phyloP scores from a whole-genome alignment of 1,140 invertebrate genomes.

The Dendrolimus kikuchii region DNA sequence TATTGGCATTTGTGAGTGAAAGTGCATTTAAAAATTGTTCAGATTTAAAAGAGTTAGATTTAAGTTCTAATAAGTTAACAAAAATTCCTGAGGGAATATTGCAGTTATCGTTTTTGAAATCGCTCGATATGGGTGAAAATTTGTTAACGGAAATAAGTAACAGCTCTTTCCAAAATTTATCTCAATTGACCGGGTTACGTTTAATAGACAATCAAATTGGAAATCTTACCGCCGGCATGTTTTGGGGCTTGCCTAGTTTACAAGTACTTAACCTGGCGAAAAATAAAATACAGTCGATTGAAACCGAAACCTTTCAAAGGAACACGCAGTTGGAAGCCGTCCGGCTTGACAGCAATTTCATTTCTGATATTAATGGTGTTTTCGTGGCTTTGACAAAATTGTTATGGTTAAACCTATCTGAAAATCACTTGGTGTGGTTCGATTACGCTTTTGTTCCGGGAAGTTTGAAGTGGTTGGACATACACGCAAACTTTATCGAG shows the following conservation, averaged over 20 bases:
- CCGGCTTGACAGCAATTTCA: conserved; percentile 83
- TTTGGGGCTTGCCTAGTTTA: conserved; percentile 80
- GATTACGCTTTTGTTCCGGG: conserved; percentile 86
- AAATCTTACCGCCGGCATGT: conserved; percentile 81
- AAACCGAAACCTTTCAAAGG: conserved; percentile 81
- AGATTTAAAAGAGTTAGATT: conserved; percentile 84
- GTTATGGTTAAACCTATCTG: conserved; percentile 88
- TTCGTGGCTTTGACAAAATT: conserved; percentile 83
- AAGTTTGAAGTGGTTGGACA: conserved; percentile 85
- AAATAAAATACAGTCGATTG: conserved; percentile 84
- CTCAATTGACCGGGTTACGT: conserved; percentile 83
- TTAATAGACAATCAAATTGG: conserved; percentile 87
- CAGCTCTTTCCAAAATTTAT: conserved; percentile 81
- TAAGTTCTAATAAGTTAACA: conserved; percentile 85
- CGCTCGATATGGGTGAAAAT: conserved; percentile 88
- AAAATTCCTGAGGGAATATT: conserved; percentile 82
- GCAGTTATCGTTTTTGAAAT: conserved; percentile 82
- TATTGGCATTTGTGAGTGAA: conserved; percentile 79
- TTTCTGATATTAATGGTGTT: conserved; percentile 83
- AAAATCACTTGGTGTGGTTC: conserved; percentile 86
- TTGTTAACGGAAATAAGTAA: conserved; percentile 82
- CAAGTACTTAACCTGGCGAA: conserved; percentile 87
- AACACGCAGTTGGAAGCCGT: conserved; percentile 86
- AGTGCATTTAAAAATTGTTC: conserved; percentile 89
- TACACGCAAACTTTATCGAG: conserved; percentile 86